Percentiles rank a stretch among this genome's conserved stretches.
Conservation (phyloP, 2,888 invertebrate species). For the Periphyllus acericola region DNA sequence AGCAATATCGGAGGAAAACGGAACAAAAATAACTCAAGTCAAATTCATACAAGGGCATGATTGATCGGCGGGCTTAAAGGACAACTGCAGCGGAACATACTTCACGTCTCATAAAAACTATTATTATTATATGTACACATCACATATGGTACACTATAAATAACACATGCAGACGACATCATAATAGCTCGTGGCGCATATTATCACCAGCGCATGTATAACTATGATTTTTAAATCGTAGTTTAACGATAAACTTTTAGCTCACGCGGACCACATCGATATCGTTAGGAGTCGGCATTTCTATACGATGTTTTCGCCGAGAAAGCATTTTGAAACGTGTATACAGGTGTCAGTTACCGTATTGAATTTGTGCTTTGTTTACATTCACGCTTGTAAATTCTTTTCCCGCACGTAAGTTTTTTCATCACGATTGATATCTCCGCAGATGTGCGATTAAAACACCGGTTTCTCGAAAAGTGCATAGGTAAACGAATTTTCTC, state of each 20-base stretch:
- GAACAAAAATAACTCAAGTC: neutral
- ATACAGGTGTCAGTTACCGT: too few relatives aligned
- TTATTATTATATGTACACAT: neutral
- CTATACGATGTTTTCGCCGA: too few relatives aligned
- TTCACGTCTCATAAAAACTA: neutral
- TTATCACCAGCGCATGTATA: neutral
- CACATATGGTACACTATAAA: neutral
- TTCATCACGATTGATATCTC: too few relatives aligned
- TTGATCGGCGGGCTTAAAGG: neutral
- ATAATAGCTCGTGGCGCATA: neutral
- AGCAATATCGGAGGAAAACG: neutral
- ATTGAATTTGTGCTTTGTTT: too few relatives aligned
- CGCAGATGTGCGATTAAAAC: too few relatives aligned
- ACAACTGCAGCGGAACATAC: neutral
- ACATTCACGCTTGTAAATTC: too few relatives aligned
- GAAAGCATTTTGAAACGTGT: too few relatives aligned
- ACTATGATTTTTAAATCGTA: neutral
- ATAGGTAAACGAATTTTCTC: too few relatives aligned
- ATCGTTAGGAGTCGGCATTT: too few relatives aligned
- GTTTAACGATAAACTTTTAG: neutral
- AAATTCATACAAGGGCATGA: neutral
- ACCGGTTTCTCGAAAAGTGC: too few relatives aligned
- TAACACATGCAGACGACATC: neutral
- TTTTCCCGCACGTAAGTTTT: too few relatives aligned
- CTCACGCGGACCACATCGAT: neutral